These are phyloP conservation scores for Pipa parva DNA, from an alignment of 2,113 vertebrate genomes.

Conservation along the genomic window DNA sequence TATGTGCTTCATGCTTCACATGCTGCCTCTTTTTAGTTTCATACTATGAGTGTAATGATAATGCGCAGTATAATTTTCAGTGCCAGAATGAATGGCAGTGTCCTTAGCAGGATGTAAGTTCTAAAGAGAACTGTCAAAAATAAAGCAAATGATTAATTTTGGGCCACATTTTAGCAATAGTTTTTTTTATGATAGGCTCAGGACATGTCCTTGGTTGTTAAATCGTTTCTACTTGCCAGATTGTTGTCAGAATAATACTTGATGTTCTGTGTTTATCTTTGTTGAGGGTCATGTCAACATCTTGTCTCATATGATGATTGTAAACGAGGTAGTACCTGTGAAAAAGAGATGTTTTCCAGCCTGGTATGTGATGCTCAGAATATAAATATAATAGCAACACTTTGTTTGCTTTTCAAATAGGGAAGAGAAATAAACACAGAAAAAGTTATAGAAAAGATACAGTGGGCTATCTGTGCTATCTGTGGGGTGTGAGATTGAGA, in stretches of 20 bases:
- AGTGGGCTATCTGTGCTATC: too few relatives aligned
- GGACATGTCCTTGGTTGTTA: slow-evolving; percentile 38
- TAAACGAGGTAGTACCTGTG: slow-evolving; percentile 14
- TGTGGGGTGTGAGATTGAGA: too few relatives aligned
- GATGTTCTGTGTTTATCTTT: slow-evolving; percentile 35
- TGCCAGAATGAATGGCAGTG: slow-evolving; percentile 25
- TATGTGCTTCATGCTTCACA: slow-evolving; percentile 20
- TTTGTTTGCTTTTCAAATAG: background rate
- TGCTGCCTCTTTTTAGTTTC: slow-evolving; percentile 2
- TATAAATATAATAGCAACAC: background rate
- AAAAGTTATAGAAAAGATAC: background rate
- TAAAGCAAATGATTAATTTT: slow-evolving; percentile 29
- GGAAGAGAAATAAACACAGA: too few relatives aligned
- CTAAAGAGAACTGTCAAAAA: slow-evolving; percentile 34
- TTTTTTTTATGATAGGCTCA: slow-evolving; percentile 25
- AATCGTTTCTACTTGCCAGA: slow-evolving; percentile 33
- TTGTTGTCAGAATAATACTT: slow-evolving; percentile 29
- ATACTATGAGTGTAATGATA: slow-evolving; percentile 21
- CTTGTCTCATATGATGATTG: slow-evolving; percentile 31
- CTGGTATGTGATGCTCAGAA: background rate
- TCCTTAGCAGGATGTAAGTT: slow-evolving; percentile 18
- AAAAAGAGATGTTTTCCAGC: slow-evolving; percentile 8
- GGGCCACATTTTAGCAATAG: slow-evolving; percentile 11
- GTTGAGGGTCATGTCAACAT: slow-evolving; percentile 35
- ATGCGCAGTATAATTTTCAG: slow-evolving; percentile 3